phyloP scores from a whole-genome alignment of 2,113 vertebrate genomes.

The Macroglossus sobrinus region DNA sequence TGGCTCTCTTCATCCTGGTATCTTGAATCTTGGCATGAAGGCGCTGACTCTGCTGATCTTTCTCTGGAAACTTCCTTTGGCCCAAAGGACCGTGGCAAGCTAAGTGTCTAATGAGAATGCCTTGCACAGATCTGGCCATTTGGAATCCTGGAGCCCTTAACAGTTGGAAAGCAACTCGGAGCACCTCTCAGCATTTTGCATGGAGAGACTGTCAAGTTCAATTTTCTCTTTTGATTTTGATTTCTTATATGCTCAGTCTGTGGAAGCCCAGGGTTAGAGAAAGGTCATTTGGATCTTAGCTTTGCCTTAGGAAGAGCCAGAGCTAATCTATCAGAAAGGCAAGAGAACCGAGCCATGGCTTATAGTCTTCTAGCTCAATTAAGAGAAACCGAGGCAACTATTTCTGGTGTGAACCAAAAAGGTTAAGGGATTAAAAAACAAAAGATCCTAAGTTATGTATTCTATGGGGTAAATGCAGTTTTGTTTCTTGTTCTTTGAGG shows the following conservation, averaged over 20 bases:
- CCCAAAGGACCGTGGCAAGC: not conserved
- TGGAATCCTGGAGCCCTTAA: not conserved
- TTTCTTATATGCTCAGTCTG: not conserved
- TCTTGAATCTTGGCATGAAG: conserved; percentile 54
- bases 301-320: not conserved
- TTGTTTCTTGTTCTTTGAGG: not conserved
- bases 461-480: not conserved
- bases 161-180: fast-evolving
- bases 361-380: not conserved
- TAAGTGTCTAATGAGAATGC: not conserved
- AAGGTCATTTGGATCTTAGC: not conserved
- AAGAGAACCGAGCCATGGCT: too few relatives aligned
- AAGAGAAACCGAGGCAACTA: not conserved
- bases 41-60: conserved; percentile 48
- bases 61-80: not conserved
- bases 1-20: conserved; percentile 46
- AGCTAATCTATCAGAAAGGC: not conserved
- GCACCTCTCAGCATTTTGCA: not conserved
- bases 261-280: not conserved
- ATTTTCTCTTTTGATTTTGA: conserved; percentile 6
- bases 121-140: not conserved
- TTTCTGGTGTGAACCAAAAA: not conserved
- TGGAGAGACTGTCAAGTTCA: not conserved
- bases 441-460: not conserved
- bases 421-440: not conserved